Conservation (phyloP, 2,797 vertebrate species). For the Lacerta agilis region DNA sequence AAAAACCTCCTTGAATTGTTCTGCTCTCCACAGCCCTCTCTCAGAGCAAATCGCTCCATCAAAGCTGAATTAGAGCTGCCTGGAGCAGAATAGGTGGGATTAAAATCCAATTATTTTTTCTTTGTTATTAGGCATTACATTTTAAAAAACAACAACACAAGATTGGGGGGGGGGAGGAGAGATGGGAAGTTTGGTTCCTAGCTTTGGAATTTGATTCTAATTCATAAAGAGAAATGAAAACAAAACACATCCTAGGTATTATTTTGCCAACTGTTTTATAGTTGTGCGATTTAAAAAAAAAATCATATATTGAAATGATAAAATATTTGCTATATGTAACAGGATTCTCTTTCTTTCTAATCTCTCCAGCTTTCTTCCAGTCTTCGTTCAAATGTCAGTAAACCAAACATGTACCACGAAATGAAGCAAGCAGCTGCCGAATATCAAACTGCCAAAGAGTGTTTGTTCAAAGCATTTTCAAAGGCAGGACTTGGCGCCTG, state of each 20-base stretch:
- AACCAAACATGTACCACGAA: conserved; percentile 91
- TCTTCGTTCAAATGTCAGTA: conserved; percentile 86
- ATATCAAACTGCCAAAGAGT: conserved; percentile 93
- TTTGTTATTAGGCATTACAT: not conserved
- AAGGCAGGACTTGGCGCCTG: conserved; percentile 96
- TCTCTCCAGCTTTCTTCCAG: conserved; percentile 82
- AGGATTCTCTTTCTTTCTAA: not conserved
- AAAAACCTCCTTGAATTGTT: not conserved
- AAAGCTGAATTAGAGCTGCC: not conserved
- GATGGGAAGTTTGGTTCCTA: not conserved
- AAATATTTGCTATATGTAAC: not conserved
- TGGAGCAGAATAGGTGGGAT: not conserved
- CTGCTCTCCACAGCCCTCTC: not conserved
- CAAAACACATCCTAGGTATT: not conserved
- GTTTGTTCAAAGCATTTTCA: conserved; percentile 94
- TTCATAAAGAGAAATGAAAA: not conserved
- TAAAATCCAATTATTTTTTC: not conserved
- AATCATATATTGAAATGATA: not conserved
- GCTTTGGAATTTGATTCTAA: not conserved
- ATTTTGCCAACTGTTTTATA: not conserved
- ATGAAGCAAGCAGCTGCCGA: conserved; percentile 92
- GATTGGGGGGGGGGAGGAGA: no score
- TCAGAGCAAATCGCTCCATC: not conserved
- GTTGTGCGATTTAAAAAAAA: not conserved
- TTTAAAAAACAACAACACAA: not conserved